Evolutionary conservation across 2,797 vertebrate genomes (phyloP).

Genomic region (Menidia menidia): DNA sequence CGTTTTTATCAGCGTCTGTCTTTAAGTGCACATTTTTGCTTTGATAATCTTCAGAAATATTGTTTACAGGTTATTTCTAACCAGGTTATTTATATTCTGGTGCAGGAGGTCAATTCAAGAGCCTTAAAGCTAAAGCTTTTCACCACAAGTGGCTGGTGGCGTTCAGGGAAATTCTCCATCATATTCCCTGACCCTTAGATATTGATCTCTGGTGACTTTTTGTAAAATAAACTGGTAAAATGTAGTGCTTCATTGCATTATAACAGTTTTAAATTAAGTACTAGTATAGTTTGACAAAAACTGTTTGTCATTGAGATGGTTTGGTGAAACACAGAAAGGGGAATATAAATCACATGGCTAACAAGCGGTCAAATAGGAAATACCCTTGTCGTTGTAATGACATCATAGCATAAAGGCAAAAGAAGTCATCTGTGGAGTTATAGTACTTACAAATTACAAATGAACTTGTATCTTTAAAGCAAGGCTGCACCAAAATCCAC

Average conservation of each 20-base stretch:
- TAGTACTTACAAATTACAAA: neutral
- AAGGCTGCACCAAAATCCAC: neutral
- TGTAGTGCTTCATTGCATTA: neutral
- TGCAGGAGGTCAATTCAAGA: no score
- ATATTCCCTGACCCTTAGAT: neutral
- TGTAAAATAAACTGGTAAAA: neutral
- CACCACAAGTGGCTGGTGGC: neutral
- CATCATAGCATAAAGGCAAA: neutral
- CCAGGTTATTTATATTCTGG: no score
- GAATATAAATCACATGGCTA: neutral
- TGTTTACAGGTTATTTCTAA: neutral
- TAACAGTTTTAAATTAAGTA: no score
- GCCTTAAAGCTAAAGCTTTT: neutral
- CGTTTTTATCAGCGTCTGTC: neutral
- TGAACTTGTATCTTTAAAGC: neutral
- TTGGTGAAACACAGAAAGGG: neutral
- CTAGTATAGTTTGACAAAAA: neutral
- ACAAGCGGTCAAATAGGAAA: neutral
- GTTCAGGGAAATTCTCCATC: neutral
- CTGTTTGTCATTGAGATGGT: neutral
- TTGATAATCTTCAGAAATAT: neutral
- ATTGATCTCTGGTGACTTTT: neutral
- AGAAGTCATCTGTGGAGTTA: neutral
- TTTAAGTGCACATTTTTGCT: neutral
- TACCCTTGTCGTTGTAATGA: neutral